Conservation (phyloP, 1,140 invertebrate genomes). For the Lepidotrigona ventralis region DNA sequence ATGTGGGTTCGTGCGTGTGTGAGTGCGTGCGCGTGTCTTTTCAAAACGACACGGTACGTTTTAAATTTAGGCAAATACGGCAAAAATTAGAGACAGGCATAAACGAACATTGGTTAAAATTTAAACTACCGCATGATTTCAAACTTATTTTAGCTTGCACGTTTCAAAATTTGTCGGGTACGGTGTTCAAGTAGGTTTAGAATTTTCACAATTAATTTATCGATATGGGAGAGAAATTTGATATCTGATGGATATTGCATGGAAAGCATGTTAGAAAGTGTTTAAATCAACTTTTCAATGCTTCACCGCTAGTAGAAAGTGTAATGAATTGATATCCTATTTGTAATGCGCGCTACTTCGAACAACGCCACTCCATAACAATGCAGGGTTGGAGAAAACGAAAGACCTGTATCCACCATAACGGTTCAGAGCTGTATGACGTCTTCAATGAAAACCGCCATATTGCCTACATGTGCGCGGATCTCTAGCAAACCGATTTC, state of each 20-base stretch:
- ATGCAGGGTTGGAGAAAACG: slow-evolving; percentile 24
- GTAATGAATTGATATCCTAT: background rate
- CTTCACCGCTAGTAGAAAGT: background rate
- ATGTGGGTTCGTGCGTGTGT: too few species aligned
- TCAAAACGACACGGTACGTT: too few species aligned
- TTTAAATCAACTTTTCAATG: background rate
- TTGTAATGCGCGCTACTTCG: slow-evolving; percentile 24
- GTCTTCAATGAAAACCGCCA: slow-evolving; percentile 55
- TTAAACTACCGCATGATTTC: background rate
- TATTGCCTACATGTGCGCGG: slow-evolving; percentile 51
- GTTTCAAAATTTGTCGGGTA: too few species aligned
- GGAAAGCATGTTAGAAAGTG: background rate
- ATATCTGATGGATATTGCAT: background rate
- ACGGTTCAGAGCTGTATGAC: slow-evolving; percentile 38
- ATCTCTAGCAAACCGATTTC: slow-evolving; percentile 33
- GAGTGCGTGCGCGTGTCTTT: too few species aligned
- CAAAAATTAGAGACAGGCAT: too few species aligned
- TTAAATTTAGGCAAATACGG: too few species aligned
- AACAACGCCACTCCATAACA: slow-evolving; percentile 40
- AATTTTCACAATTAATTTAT: background rate
- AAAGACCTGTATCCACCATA: too few species aligned
- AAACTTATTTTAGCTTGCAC: background rate
- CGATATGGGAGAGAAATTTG: background rate
- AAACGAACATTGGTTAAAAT: too few species aligned
- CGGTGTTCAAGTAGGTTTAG: background rate